A percentile compares a stretch with the other conserved stretches of the same genome.
phyloP scores from a whole-genome alignment of 2,797 vertebrate species.

The Acrossocheilus wenchowensis region DNA sequence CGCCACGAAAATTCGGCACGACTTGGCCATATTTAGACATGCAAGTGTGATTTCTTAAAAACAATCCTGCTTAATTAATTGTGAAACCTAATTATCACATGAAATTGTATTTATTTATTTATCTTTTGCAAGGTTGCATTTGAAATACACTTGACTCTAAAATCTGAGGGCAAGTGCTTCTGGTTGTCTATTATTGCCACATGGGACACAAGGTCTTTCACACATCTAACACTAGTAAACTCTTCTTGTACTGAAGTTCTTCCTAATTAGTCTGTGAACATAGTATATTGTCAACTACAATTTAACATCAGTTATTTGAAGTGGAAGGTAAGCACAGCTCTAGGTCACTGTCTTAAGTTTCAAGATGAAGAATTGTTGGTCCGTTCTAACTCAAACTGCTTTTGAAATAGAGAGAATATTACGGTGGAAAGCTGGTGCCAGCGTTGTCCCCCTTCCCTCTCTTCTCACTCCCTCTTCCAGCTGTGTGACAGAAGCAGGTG shows the following conservation, averaged over 20 bases:
- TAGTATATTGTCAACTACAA: background rate
- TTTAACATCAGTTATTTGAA: slow-evolving; percentile 14
- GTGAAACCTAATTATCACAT: background rate
- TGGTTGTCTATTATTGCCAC: slow-evolving; percentile 1
- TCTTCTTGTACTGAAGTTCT: background rate
- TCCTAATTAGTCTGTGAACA: slow-evolving; percentile 18
- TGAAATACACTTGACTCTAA: slow-evolving; percentile 8
- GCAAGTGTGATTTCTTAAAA: background rate
- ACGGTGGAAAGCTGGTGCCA: slow-evolving; percentile 72
- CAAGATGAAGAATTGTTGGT: slow-evolving; percentile 70
- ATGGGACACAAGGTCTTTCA: background rate
- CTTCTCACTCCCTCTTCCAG: slow-evolving; percentile 71
- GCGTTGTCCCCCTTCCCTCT: slow-evolving; percentile 58
- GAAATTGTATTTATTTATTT: background rate
- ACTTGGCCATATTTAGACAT: background rate
- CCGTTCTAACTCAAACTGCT: slow-evolving; percentile 60
- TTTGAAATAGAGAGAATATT: slow-evolving; percentile 78
- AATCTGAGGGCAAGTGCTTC: background rate
- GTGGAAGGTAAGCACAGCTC: background rate
- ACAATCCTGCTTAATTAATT: background rate
- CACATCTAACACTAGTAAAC: slow-evolving; percentile 14
- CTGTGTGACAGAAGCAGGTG: slow-evolving; percentile 84
- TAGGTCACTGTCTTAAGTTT: slow-evolving; percentile 43
- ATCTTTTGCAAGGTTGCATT: background rate
- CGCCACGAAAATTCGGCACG: background rate